Conservation (phyloP, 2,113 vertebrate genomes). For the Hydropotes inermis region DNA sequence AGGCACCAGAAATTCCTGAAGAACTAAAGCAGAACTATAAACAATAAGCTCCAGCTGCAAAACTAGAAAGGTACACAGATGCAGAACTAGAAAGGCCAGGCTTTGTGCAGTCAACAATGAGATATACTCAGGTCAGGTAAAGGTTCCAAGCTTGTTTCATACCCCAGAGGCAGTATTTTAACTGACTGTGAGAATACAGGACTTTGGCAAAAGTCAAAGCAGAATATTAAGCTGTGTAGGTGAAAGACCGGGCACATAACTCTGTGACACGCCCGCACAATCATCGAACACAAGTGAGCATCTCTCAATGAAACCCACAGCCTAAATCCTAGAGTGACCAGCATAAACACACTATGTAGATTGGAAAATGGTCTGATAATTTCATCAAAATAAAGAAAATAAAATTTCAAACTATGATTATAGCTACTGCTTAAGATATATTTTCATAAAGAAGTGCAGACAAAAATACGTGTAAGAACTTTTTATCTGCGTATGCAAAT, state of each 20-base stretch:
- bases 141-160: background rate
- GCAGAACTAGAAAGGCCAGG: background rate
- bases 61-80: background rate
- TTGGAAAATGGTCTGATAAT: background rate
- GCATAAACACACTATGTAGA: background rate
- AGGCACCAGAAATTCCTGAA: background rate
- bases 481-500: background rate
- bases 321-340: background rate
- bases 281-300: background rate
- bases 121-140: background rate
- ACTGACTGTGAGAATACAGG: background rate
- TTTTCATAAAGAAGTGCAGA: background rate
- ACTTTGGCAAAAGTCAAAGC: background rate
- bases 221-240: background rate
- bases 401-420: background rate
- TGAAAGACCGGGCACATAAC: background rate
- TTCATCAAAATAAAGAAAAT: conserved; percentile 16
- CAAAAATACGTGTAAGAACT: background rate
- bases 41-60: background rate
- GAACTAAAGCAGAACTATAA: background rate
- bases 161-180: background rate
- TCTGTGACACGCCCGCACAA: background rate
- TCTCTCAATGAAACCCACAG: background rate
- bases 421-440: background rate
- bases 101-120: background rate